Percentiles rank a stretch among this genome's conserved stretches.
Conservation (phyloP, 2,888 invertebrate species). For the Boloria selene region DNA sequence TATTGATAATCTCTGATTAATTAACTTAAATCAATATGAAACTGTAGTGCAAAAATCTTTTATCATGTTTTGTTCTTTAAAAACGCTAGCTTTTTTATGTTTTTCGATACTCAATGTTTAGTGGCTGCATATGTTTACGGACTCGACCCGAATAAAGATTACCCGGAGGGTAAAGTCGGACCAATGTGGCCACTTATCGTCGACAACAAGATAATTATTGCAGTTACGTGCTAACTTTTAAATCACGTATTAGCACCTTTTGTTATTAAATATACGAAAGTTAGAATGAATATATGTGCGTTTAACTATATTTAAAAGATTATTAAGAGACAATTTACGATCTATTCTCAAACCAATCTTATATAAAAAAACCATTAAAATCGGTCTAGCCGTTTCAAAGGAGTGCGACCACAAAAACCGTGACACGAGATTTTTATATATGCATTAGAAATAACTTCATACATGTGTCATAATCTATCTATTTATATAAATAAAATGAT, state of each 20-base stretch:
- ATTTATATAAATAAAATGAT: too few species aligned
- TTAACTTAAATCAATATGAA: too few species aligned
- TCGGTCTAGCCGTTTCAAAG: too few species aligned
- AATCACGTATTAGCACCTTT: constrained; percentile 29
- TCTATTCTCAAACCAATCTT: too few species aligned
- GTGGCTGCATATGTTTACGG: constrained; percentile 41
- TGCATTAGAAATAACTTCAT: too few species aligned
- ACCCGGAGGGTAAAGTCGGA: constrained; percentile 54
- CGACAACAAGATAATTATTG: constrained; percentile 56
- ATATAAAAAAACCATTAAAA: too few species aligned
- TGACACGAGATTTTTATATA: too few species aligned
- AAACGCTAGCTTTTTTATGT: constrained; percentile 20
- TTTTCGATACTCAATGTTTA: constrained; percentile 27
- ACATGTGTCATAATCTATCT: too few species aligned
- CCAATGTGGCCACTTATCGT: constrained; percentile 59
- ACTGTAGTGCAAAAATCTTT: too few species aligned
- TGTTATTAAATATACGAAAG: constrained; percentile 10
- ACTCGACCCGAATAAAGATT: constrained; percentile 55
- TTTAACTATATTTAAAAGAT: neutral
- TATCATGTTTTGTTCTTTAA: neutral
- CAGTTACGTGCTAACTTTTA: constrained; percentile 34
- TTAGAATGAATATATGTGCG: constrained; percentile 8
- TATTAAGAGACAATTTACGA: too few species aligned
- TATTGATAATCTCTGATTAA: too few species aligned
- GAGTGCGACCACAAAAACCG: too few species aligned